A percentile compares a stretch with the other conserved stretches of the same genome.
phyloP scores from a whole-genome alignment of 2,797 vertebrate genomes.

The Tympanoctomys barrerae region DNA sequence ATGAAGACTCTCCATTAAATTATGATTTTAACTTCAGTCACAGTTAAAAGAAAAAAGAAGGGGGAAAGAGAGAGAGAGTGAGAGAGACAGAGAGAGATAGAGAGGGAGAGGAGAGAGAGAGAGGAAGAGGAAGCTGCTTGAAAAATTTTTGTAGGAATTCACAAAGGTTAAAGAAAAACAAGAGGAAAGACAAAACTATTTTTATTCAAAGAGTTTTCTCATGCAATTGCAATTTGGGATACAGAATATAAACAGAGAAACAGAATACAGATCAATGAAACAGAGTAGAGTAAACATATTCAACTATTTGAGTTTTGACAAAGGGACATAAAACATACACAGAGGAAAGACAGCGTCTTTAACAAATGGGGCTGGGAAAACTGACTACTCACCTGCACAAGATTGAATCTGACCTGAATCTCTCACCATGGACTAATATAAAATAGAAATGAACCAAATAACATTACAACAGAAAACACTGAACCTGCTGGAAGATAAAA shows the following conservation, averaged over 20 bases:
- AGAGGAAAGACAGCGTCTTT: neutral
- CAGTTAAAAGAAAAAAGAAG: neutral
- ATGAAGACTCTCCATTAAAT: neutral
- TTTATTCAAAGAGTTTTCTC: neutral
- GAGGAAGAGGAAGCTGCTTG: neutral
- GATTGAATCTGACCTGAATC: neutral
- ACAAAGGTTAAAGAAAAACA: neutral
- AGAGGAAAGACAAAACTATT: neutral
- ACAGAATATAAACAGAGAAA: neutral
- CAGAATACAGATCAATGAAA: neutral
- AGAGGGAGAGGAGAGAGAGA: neutral
- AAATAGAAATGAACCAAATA: neutral
- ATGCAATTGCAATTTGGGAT: neutral
- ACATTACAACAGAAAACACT: neutral
- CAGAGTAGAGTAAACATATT: neutral
- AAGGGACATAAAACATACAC: neutral
- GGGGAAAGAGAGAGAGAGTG: neutral
- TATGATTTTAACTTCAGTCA: constrained; percentile 33
- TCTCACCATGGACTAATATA: neutral
- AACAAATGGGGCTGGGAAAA: neutral
- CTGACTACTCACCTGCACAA: neutral
- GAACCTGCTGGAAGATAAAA: neutral
- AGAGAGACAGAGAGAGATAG: neutral
- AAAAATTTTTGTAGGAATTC: neutral
- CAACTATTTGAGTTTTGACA: neutral